Conservation (phyloP, 2,113 vertebrate genomes). For the Psittacula cyanocephala region DNA sequence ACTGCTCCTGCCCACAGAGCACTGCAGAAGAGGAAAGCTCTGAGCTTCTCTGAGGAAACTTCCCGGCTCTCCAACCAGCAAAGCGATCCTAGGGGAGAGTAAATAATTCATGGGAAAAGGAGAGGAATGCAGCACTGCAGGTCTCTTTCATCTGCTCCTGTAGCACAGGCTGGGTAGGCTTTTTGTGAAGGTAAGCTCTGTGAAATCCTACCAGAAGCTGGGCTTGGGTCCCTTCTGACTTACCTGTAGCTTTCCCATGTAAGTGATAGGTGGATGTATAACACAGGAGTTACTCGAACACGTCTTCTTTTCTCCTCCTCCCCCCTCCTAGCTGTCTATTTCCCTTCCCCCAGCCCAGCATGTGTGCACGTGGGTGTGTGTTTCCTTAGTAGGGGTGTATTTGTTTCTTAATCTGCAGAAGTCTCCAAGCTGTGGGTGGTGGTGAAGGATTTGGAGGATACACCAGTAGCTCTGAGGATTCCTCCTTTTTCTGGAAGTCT, state of each 20-base stretch:
- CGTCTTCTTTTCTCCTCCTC: not conserved
- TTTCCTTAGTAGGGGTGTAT: constrained; percentile 9
- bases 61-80: not conserved
- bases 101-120: constrained; percentile 51
- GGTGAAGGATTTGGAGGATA: not conserved
- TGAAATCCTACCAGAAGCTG: not conserved
- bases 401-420: constrained; percentile 40
- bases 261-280: not conserved
- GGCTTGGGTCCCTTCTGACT: not conserved
- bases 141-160: not conserved
- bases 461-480: not conserved
- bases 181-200: constrained; percentile 24
- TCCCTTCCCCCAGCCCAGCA: constrained; percentile 13
- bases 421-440: not conserved
- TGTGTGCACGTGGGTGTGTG: constrained; percentile 18
- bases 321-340: not conserved
- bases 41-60: not conserved
- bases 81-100: not conserved
- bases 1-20: not conserved
- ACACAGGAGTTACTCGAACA: not conserved
- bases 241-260: not conserved
- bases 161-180: not conserved
- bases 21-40: not conserved
- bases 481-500: not conserved
- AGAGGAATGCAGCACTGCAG: not conserved